Evolutionary conservation across 64 coral and sea anemone genomes (phyloP), one percentile per base, ranked within the genome.

Genomic region (Cladopsammia gracilis): DNA sequence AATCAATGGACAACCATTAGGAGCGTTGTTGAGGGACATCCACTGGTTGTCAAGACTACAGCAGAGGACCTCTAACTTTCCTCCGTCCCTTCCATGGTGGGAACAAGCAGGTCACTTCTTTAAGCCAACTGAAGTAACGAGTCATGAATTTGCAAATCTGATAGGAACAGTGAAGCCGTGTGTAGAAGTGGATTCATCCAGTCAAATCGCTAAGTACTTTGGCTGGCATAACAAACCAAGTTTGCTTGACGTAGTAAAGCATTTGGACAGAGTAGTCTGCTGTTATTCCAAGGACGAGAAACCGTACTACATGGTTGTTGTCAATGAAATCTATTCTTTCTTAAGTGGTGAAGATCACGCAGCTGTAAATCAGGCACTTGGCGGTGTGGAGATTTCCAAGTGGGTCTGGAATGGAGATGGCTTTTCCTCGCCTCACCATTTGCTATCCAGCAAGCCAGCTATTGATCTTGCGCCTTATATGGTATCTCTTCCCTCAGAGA

Each of bases 361-460:
- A 12, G 14, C 15, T 1, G 73, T 90, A 2, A 82, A 57, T 6
- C 25, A 26, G 20, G 78, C 85, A 62, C 62, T 96, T 57, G 71
- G 72, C 43, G 1, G 20, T 20, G 14, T 42, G 14, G 61, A 85
- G 23, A 18, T 90, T 0, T 45, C 75, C 9, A 74, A 4, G 3
- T 97, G 95, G 95, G 75, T 87, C 16, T 97, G 95, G 95, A 97
- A 97, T 62, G 95, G 95, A 49, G 74, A 97, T 50, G 91, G 87
- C 15, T 97, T 97, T 73, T 97, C 91, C 25, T 64, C 79, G 51
- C 91, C 95, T 50, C 45, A 56, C 24, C 56, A 87, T 23, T 14
- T 97, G 0, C 64, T 90, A 18, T 20, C 34, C 3, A 51, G 70
- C 8, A 90, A 86, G 51, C 14, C 91, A 12, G 78, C 64, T 0